Base-by-base conservation (phyloP, 2,888 invertebrate species). In the Nomada fabriciana region DNA sequence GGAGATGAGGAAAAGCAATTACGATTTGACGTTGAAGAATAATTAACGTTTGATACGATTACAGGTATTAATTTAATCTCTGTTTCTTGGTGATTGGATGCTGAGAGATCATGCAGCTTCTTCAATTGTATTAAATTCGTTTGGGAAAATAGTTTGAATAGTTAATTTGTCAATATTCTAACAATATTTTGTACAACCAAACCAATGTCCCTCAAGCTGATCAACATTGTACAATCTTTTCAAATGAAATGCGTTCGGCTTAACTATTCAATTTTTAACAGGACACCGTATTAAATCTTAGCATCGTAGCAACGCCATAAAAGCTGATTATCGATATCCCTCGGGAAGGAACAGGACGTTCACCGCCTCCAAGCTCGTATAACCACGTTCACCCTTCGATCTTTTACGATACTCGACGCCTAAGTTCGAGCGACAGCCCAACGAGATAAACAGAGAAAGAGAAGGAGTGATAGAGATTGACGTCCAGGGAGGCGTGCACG, bases 341-440 rank as follows among this genome's bases (percentile, higher is more conserved):
- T 70, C 50, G 65, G 52, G 25, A 71, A 63, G 64, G 43, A 60
- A 68, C 75, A 61, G 53, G 63, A 76, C 61, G 67, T 84, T 77
- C 86, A 61, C 81, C 67, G 73, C 47, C 69, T 72, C 53, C 60
- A 52, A 47, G 73, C 65, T 18, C 18, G 2, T 59, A 75, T 86
- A 86, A 86, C 78, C 78, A 81, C 64, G 60, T 60, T 68, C 82
- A 68, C 73, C 69, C 65, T 60, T 61, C 55, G 61, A n/a, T 50
- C 71, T 80, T 86, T 87, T 84, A 84, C 82, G 85, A 87, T 77
- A 77, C 25, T 10, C 68, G 57, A n/a, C n/a, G 68, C 11, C 53
- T 68, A 70, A 70, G 61, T 25, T 25, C 29, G 61, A 47, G 59
- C 55, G 55, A 67, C 59, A 43, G 43, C n/a, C 42, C 11, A 42